Evolutionary conservation across 2,888 invertebrate genomes (phyloP), one percentile per base, ranked within the genome.

Genomic region (Odontocerum albicorne): DNA sequence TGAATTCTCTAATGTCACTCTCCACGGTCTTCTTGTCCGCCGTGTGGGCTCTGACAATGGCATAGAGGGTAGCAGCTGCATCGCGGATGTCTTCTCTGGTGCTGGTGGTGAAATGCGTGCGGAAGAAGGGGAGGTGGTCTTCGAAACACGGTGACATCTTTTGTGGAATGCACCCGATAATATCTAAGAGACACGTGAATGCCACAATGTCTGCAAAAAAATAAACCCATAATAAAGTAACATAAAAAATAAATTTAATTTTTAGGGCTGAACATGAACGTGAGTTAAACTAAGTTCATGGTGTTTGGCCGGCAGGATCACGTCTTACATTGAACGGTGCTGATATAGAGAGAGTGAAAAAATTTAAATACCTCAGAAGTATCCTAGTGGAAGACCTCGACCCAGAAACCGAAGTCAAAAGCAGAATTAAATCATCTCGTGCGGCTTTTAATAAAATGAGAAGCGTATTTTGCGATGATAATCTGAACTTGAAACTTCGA

Each of bases 101-200:
- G 60, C 73, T 75, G 40, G 85, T 86, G 12, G 81, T 82, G 46
- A 89, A 75, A 1, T 87, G 71, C 55, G 80, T 81, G 64, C 79
- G 74, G 1, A 90, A 68, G 82, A 88, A 88, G 3, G 81, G 77
- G 10, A 86, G 66, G 13, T 88, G 80, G 22, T 75, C 80, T 2
- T 81, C 72, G 67, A 90, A 85, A 59, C 83, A 79, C 22, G 79
- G 66, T 0, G 86, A 81, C 65, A 92, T 79, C 51, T 82, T 72
- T 16, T 85, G 81, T 0, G 92, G 88, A 7, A 89, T 83, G 56
- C 90, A 89, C 33, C 92, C 92, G n/a, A 93, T 78, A 16, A 92
- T 77, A 72, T 95, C 94, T 62, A 92, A 75, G 66, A 95, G 79
- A 63, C 90, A 91, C 50, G 86, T 85, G 46, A 94, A 69, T 0